phyloP scores from a whole-genome alignment of 2,888 invertebrate genomes.

The Palloptera scutellata region DNA sequence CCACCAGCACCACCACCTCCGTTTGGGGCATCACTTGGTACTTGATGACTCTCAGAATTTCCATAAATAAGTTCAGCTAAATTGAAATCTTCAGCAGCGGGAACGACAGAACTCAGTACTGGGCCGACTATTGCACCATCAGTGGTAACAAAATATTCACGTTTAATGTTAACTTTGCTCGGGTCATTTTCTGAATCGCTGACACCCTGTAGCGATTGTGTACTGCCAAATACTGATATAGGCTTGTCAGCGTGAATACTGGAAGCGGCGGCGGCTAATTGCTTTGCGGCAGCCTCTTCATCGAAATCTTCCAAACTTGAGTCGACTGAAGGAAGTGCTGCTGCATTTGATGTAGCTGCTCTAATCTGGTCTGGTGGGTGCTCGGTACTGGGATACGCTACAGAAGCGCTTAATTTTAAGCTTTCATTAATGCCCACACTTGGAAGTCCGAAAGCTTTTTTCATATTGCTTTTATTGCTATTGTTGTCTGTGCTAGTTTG shows the following conservation, averaged over 20 bases:
- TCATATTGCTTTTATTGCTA: not conserved
- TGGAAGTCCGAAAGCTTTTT: constrained; percentile 28
- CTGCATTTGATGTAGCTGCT: too few relatives aligned
- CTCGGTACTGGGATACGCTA: constrained; percentile 45
- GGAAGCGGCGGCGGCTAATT: too few relatives aligned
- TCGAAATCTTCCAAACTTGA: too few relatives aligned
- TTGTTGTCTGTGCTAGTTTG: constrained; percentile 14
- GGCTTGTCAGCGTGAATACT: not conserved
- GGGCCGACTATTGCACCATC: constrained; percentile 41
- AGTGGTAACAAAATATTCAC: constrained; percentile 52
- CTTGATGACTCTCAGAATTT: too few relatives aligned
- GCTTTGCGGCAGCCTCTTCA: too few relatives aligned
- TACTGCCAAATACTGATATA: constrained; percentile 62
- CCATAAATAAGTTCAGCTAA: constrained; percentile 35
- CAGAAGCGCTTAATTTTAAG: constrained; percentile 56
- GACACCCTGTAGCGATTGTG: constrained; percentile 47
- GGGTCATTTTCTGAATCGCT: constrained; percentile 47
- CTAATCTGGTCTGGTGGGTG: too few relatives aligned
- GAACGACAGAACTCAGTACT: too few relatives aligned
- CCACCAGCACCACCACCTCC: constrained; percentile 13
- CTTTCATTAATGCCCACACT: constrained; percentile 45
- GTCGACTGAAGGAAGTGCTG: too few relatives aligned
- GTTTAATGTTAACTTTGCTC: constrained; percentile 56
- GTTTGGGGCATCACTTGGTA: not conserved
- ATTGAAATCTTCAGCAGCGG: constrained; percentile 14